Evolutionary conservation across 2,113 vertebrate species (phyloP).

Genomic region (Ciconia boyciana): DNA sequence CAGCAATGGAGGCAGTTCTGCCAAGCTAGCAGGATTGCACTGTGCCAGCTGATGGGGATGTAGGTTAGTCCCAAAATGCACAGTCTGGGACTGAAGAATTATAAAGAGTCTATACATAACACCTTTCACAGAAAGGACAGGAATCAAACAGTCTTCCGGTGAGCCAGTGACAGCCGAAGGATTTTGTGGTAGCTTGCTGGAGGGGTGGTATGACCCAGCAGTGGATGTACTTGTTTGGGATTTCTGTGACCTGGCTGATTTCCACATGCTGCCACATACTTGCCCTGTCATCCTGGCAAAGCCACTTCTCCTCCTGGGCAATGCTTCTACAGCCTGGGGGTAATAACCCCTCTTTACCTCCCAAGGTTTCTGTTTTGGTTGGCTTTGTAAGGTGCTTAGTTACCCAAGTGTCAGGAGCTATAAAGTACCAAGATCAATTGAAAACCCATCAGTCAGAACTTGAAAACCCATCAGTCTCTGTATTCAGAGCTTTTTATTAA

Average conservation of each 20-base stretch:
- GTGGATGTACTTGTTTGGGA: not conserved
- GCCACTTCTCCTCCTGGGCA: not conserved
- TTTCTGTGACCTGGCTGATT: not conserved
- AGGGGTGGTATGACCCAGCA: not conserved
- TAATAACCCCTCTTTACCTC: not conserved
- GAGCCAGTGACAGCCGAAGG: not conserved
- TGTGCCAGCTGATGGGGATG: not conserved
- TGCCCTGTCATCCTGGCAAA: not conserved
- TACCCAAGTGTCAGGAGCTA: not conserved
- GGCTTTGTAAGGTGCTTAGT: not conserved
- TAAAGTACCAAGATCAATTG: not conserved
- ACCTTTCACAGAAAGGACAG: not conserved
- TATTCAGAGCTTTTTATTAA: slow-evolving; percentile 60
- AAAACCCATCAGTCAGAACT: slow-evolving; percentile 34
- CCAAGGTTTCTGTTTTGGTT: not conserved
- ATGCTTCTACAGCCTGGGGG: not conserved
- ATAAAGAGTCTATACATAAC: not conserved
- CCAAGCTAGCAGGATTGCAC: not conserved
- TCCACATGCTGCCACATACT: not conserved
- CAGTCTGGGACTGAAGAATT: not conserved
- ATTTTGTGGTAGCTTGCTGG: not conserved
- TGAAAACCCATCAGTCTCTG: slow-evolving; percentile 35
- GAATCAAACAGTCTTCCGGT: not conserved
- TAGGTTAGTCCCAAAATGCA: not conserved
- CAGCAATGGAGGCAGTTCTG: not conserved